Evolutionary conservation across 2,113 vertebrate species (phyloP).

Genomic region (Lucifuga dentata): DNA sequence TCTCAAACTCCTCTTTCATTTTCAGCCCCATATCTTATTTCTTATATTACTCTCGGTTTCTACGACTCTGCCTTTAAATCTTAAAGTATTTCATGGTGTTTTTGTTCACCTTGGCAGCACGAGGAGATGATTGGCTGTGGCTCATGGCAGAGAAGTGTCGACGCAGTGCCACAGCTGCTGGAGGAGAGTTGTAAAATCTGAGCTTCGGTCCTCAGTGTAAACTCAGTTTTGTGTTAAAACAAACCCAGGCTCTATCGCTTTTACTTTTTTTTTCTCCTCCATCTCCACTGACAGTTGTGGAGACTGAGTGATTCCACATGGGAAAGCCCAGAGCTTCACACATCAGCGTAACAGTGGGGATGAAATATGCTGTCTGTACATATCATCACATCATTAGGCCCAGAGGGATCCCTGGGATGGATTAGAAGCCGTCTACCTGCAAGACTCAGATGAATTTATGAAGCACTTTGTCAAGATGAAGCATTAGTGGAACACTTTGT

Average conservation of each 20-base stretch:
- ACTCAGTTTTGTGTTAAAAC: slow-evolving; percentile 54
- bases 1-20: not conserved
- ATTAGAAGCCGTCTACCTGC: slow-evolving; percentile 74
- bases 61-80: slow-evolving; percentile 2
- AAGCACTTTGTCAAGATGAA: slow-evolving; percentile 73
- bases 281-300: slow-evolving; percentile 46
- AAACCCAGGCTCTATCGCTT: slow-evolving; percentile 23
- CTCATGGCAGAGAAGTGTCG: slow-evolving; percentile 6
- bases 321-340: slow-evolving; percentile 64
- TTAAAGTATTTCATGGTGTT: not conserved
- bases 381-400: slow-evolving; percentile 80
- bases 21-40: not conserved
- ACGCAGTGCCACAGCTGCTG: slow-evolving; percentile 27
- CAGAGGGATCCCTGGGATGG: slow-evolving; percentile 69
- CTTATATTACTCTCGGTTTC: slow-evolving; percentile 13
- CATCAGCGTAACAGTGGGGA: slow-evolving; percentile 57
- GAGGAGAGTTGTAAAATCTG: slow-evolving; percentile 42
- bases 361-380: slow-evolving; percentile 74
- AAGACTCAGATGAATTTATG: slow-evolving; percentile 71
- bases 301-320: slow-evolving; percentile 79
- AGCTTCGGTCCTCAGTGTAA: slow-evolving; percentile 17
- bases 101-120: slow-evolving; percentile 15
- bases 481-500: slow-evolving; percentile 69
- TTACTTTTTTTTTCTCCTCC: not conserved
- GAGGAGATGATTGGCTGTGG: slow-evolving; percentile 22